Percentiles rank a stretch among this genome's conserved stretches.
phyloP scores from a whole-genome alignment of 92 coral and sea anemone genomes.

The Diadumene lineata region DNA sequence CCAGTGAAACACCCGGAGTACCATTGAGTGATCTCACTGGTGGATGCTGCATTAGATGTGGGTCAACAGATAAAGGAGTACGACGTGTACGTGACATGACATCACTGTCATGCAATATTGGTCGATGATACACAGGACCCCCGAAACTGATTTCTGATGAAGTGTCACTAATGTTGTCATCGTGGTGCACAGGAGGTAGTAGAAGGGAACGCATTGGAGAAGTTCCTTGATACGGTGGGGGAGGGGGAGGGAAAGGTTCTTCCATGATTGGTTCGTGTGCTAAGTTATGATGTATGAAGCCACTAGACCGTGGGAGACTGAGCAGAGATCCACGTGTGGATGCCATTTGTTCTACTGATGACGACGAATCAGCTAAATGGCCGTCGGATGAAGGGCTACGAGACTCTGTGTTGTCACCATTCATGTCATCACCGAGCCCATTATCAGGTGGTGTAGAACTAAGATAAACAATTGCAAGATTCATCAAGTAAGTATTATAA shows the following conservation, averaged over 20 bases:
- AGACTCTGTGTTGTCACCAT: constrained; percentile 43
- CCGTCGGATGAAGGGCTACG: constrained; percentile 92
- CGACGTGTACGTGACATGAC: constrained; percentile 61
- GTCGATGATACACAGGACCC: constrained; percentile 76
- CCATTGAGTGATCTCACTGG: constrained; percentile 62
- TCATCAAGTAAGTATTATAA: background rate
- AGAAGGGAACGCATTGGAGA: constrained; percentile 53
- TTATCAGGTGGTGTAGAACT: constrained; percentile 56
- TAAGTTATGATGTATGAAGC: constrained; percentile 52
- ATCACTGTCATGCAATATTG: constrained; percentile 71
- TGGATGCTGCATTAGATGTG: constrained; percentile 40
- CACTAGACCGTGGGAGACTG: constrained; percentile 84
- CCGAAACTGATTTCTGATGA: constrained; percentile 82
- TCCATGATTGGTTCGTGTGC: constrained; percentile 79
- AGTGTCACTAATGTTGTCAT: constrained; percentile 78
- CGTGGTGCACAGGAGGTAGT: constrained; percentile 53
- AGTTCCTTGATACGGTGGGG: constrained; percentile 68
- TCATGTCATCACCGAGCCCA: constrained; percentile 32
- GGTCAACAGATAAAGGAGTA: constrained; percentile 37
- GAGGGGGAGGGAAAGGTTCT: constrained; percentile 76
- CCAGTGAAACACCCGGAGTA: constrained; percentile 69
- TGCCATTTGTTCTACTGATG: constrained; percentile 84
- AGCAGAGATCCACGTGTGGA: constrained; percentile 83
- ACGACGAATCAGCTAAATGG: constrained; percentile 89
- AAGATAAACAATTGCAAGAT: background rate